A percentile compares a stretch with the other conserved stretches of the same genome.
Evolutionary conservation across 2,888 invertebrate genomes (phyloP).

Genomic region (Drosophila emarginata): DNA sequence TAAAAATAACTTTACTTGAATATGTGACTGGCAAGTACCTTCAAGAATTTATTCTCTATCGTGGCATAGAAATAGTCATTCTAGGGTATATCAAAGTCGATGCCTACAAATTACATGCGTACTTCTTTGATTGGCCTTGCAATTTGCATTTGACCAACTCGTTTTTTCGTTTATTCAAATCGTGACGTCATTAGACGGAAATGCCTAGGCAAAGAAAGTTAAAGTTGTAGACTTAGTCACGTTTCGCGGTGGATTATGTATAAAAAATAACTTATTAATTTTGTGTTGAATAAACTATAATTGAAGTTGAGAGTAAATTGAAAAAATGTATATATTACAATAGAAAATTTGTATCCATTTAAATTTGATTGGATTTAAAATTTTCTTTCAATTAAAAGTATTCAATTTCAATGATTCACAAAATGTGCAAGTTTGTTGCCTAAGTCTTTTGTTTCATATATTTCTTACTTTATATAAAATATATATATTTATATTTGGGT

Average conservation of each 20-base stretch:
- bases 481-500: slow-evolving; percentile 17
- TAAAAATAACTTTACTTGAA: no score
- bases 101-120: not conserved
- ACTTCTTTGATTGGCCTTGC: slow-evolving; percentile 62
- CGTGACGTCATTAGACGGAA: slow-evolving; percentile 68
- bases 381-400: not conserved
- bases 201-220: slow-evolving; percentile 61
- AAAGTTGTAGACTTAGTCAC: slow-evolving; percentile 54
- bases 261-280: slow-evolving; percentile 1
- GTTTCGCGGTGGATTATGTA: slow-evolving; percentile 33
- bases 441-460: slow-evolving; percentile 65
- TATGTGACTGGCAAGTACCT: no score
- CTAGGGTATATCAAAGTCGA: not conserved
- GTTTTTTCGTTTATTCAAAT: slow-evolving; percentile 38
- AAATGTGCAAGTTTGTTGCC: slow-evolving; percentile 62
- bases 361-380: not conserved
- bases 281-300: slow-evolving; percentile 12
- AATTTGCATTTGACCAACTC: slow-evolving; percentile 47
- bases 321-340: not conserved
- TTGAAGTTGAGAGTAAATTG: slow-evolving; percentile 45
- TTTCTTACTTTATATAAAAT: not conserved
- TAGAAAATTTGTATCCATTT: not conserved
- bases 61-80: not conserved
- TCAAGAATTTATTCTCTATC: no score
- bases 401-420: slow-evolving; percentile 44